A percentile compares a stretch with the other conserved stretches of the same genome.
phyloP scores from a whole-genome alignment of 2,113 vertebrate species.

The Geothlypis trichas region DNA sequence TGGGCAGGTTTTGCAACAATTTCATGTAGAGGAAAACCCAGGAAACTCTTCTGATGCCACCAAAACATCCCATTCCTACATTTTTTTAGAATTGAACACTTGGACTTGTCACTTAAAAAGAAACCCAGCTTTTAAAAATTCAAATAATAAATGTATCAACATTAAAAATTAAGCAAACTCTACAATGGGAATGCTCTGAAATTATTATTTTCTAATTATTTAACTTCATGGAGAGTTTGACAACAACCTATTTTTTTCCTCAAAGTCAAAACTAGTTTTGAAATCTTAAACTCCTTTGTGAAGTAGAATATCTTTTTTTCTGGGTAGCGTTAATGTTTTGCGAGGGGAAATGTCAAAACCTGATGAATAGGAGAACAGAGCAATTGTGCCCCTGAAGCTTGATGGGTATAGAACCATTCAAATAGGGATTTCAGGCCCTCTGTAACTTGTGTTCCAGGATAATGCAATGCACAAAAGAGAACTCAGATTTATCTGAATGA shows the following conservation, averaged over 20 bases:
- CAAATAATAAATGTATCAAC: background rate
- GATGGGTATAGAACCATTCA: background rate
- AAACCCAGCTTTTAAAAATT: background rate
- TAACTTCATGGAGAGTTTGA: background rate
- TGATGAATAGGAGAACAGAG: background rate
- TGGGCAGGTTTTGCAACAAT: background rate
- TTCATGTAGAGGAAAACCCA: background rate
- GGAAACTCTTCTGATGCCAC: background rate
- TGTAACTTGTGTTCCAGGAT: constrained; percentile 23
- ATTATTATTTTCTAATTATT: background rate
- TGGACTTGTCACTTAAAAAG: background rate
- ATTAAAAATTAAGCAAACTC: background rate
- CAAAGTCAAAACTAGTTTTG: background rate
- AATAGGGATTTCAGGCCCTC: background rate
- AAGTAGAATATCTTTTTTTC: background rate
- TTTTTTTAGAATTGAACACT: background rate
- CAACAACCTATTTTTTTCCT: background rate
- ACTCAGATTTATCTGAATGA: background rate
- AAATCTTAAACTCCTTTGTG: background rate
- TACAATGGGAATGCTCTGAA: background rate
- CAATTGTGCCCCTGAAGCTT: background rate
- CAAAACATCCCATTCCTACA: background rate
- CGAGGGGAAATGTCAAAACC: background rate
- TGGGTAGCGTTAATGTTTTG: background rate
- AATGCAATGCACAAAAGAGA: background rate